Evolutionary conservation across 2,888 invertebrate genomes (phyloP).

Genomic region (Pseudoips prasinana): DNA sequence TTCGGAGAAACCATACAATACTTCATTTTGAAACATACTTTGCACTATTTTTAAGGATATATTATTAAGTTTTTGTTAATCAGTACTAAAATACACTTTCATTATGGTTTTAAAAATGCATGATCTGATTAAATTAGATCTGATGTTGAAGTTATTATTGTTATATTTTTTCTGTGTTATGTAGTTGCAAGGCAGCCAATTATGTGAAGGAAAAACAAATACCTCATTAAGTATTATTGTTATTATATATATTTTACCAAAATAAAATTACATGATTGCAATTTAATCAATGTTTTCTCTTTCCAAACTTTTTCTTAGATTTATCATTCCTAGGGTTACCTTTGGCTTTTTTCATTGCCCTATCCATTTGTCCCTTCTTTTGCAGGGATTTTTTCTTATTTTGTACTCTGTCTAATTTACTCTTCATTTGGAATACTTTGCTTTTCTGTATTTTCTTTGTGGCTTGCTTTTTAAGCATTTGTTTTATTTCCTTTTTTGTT

Average conservation of each 20-base stretch:
- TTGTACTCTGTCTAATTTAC: constrained; percentile 85
- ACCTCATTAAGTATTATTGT: constrained; percentile 17
- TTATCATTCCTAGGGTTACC: constrained; percentile 58
- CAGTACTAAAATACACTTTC: no score
- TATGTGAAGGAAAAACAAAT: constrained; percentile 18
- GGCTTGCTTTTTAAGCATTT: constrained; percentile 86
- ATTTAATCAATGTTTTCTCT: constrained; percentile 56
- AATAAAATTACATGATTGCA: constrained; percentile 17
- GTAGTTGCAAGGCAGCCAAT: not conserved
- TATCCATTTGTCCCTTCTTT: constrained; percentile 61
- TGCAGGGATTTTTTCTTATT: constrained; percentile 85
- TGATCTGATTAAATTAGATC: no score
- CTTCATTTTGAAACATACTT: no score
- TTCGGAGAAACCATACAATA: no score
- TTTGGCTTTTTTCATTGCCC: constrained; percentile 31
- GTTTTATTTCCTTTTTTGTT: constrained; percentile 87
- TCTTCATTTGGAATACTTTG: constrained; percentile 89
- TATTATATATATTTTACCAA: constrained; percentile 7
- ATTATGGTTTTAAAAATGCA: no score
- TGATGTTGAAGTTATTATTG: not conserved
- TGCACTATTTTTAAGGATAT: no score
- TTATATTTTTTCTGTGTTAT: not conserved
- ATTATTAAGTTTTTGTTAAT: no score
- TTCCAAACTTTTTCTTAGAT: constrained; percentile 62
- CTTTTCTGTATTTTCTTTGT: constrained; percentile 88